Evolutionary conservation across 2,888 invertebrate species (phyloP).

Genomic region (Phlogophora meticulosa): DNA sequence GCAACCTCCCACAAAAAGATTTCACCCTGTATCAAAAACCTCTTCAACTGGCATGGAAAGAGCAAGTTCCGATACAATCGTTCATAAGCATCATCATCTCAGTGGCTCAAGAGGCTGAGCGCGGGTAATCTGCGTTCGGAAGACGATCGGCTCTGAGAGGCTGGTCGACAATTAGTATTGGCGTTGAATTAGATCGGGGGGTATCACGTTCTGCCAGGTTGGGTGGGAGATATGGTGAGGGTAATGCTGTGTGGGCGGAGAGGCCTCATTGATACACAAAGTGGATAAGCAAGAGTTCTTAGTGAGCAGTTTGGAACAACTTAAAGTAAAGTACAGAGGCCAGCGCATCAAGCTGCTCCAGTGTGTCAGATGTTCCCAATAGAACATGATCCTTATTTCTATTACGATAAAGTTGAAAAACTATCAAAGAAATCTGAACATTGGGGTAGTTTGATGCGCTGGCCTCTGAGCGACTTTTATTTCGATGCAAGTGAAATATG

Average conservation of each 20-base stretch:
- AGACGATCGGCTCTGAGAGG: constrained; percentile 73
- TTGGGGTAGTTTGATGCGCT: too few relatives aligned
- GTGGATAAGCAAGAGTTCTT: background rate
- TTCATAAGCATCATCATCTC: constrained; percentile 72
- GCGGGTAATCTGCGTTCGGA: constrained; percentile 85
- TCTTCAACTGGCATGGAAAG: constrained; percentile 82
- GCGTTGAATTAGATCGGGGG: constrained; percentile 64
- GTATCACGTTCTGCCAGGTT: constrained; percentile 58
- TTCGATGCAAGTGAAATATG: too few relatives aligned
- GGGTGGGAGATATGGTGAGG: constrained; percentile 29
- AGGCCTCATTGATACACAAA: background rate
- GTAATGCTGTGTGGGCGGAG: background rate
- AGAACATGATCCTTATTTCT: too few relatives aligned
- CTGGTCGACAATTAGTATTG: constrained; percentile 72
- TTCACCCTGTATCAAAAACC: constrained; percentile 85
- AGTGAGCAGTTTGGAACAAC: too few relatives aligned
- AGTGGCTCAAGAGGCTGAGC: constrained; percentile 74
- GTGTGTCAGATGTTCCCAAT: too few relatives aligned
- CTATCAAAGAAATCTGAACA: too few relatives aligned
- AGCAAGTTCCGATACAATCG: constrained; percentile 82
- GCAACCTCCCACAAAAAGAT: constrained; percentile 70
- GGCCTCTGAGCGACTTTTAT: too few relatives aligned
- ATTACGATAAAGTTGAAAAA: too few relatives aligned
- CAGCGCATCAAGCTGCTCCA: too few relatives aligned
- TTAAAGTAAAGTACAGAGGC: too few relatives aligned